Conservation (phyloP, 1,140 invertebrate genomes). For the Drosophila repletoides region DNA sequence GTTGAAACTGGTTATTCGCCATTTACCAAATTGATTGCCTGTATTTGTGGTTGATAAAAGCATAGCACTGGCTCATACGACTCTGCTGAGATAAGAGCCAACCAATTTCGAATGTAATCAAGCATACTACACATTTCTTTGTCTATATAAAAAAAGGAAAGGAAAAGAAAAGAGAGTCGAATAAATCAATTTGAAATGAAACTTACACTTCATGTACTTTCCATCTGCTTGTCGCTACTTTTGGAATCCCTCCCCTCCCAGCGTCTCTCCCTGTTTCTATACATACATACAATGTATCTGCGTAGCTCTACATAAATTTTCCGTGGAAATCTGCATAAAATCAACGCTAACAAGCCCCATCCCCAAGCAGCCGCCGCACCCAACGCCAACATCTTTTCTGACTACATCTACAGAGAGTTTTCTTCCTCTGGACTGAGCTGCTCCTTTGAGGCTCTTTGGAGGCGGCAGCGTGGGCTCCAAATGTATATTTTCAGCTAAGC, state of each 20-base stretch:
- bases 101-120: slow-evolving; percentile 57
- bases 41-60: too few relatives aligned
- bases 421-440: slow-evolving; percentile 39
- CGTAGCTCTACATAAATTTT: slow-evolving; percentile 73
- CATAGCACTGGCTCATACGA: too few relatives aligned
- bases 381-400: slow-evolving; percentile 66
- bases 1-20: slow-evolving; percentile 13
- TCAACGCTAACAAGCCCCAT: slow-evolving; percentile 72
- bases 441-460: slow-evolving; percentile 24
- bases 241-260: neutral
- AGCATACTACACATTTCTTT: slow-evolving; percentile 27
- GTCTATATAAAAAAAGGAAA: slow-evolving; percentile 1
- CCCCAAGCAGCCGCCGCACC: slow-evolving; percentile 39
- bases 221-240: slow-evolving; percentile 32
- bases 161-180: slow-evolving; percentile 7
- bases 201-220: slow-evolving; percentile 70
- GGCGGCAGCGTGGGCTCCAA: neutral
- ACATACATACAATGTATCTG: slow-evolving; percentile 57
- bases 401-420: slow-evolving; percentile 41
- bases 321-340: slow-evolving; percentile 74
- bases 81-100: neutral
- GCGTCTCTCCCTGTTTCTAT: neutral
- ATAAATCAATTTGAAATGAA: slow-evolving; percentile 80
- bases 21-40: slow-evolving; percentile 1
- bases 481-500: too few relatives aligned